phyloP scores from a whole-genome alignment of 1,140 invertebrate genomes.

The Drosophila takahashii region DNA sequence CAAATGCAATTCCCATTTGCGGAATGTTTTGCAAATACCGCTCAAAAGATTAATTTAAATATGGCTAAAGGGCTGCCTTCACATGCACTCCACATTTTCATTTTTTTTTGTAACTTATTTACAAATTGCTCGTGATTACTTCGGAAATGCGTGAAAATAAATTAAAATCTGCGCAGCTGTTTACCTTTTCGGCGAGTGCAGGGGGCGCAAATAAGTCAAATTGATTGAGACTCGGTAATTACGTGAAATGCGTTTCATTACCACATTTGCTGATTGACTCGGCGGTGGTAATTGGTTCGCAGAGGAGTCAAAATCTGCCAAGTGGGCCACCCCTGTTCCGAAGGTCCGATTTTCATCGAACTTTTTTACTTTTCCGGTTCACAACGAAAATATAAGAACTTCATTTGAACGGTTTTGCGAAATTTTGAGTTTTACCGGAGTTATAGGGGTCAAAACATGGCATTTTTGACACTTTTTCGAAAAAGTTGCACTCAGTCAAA shows the following conservation, averaged over 20 bases:
- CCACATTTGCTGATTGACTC: constrained; percentile 16
- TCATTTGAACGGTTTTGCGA: no score
- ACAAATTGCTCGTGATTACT: constrained; percentile 45
- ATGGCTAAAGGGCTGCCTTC: constrained; percentile 2
- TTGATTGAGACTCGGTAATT: constrained; percentile 41
- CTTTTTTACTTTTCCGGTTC: no score
- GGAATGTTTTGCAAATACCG: constrained; percentile 20
- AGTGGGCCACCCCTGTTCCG: no score
- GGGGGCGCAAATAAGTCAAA: constrained; percentile 42
- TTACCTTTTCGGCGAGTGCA: constrained; percentile 17
- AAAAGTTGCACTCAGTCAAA: no score
- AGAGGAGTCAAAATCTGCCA: no score
- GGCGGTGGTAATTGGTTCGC: constrained; percentile 20
- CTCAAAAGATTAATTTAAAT: constrained; percentile 43
- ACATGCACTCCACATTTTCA: not conserved
- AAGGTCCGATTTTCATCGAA: no score
- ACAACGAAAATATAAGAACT: no score
- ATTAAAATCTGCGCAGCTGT: constrained; percentile 45
- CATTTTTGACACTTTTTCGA: no score
- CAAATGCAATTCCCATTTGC: constrained; percentile 35
- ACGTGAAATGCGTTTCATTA: constrained; percentile 34
- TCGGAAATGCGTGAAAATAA: constrained; percentile 37
- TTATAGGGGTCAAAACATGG: no score
- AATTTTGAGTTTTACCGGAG: no score
- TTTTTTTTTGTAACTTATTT: constrained; percentile 29